Conservation (phyloP, 2,797 vertebrate species). For the Poliocrania exsul region DNA sequence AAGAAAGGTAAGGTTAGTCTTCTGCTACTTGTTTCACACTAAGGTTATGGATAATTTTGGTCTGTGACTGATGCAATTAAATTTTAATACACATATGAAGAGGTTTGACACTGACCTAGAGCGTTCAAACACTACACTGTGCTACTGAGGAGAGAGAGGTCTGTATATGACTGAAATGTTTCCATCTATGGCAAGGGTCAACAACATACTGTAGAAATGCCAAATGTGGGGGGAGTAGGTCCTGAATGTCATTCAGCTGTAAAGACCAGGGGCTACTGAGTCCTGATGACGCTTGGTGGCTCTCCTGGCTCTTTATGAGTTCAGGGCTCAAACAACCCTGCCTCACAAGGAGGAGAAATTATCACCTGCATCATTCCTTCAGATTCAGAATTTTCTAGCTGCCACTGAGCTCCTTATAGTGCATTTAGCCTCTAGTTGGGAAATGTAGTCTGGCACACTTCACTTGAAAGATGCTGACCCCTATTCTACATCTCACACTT, state of each 20-base stretch:
- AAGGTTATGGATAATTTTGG: neutral
- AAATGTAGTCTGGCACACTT: neutral
- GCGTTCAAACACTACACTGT: neutral
- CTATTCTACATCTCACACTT: slow-evolving; percentile 19
- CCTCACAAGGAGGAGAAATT: neutral
- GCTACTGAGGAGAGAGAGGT: neutral
- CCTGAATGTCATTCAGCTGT: neutral
- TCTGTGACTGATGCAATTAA: neutral
- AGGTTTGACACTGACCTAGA: neutral
- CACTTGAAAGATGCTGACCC: slow-evolving; percentile 5
- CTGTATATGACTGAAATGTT: neutral
- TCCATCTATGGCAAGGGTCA: neutral
- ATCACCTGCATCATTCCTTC: neutral
- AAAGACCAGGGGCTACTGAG: neutral
- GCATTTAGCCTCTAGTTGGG: neutral
- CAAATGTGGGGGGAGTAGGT: neutral
- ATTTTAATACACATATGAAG: neutral
- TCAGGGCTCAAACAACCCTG: neutral
- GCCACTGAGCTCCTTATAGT: neutral
- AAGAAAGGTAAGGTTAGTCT: neutral
- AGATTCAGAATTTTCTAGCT: neutral
- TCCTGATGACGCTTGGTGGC: neutral
- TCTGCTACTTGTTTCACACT: neutral
- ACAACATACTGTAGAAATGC: neutral
- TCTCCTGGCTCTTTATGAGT: neutral